Evolutionary conservation across 2,797 vertebrate species (phyloP), one percentile per base, ranked within the genome.

Genomic region (Acestrorhynchus altus): DNA sequence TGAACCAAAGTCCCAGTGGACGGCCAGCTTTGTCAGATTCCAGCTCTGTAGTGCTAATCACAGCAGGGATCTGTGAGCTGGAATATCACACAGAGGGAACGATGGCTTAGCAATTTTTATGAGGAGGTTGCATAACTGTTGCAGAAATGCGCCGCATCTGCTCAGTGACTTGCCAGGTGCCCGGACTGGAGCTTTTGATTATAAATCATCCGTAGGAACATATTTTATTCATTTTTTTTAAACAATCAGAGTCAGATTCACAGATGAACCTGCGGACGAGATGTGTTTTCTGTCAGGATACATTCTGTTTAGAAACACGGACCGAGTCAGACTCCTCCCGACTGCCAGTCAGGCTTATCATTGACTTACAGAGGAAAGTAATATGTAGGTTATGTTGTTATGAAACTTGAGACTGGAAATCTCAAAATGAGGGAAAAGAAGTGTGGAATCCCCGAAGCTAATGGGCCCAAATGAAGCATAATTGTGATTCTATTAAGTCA

Each of bases 111-210:
- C 12, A 49, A 54, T 68, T 71, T 35, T 83, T 87, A 81, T 83
- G 77, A 83, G 64, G 47, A 39, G 2, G 46, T 79, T 89, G 82
- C 84, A 81, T 86, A 88, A 85, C 57, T 31, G n/a, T n/a, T n/a
- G 83, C 49, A 76, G 71, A 85, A 85, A 77, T 39, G 12, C 54
- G 0, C 20, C 20, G 42, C 22, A 46, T 72, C 78, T 88, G 66
- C 84, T 89, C 81, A 87, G 76, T 72, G 77, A 66, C 59, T 20
- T 67, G 76, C 77, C 78, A 88, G 76, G 31, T 79, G 85, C 75
- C 56, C 35, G 13, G n/a, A 40, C 51, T 6, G 31, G 10, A 42
- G 22, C 35, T 35, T 22, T 69, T 18, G 20, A 8, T 20, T 69
- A 69, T 39, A 35, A 11, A 20, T 42, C 16, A 9, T 35, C 16